Evolutionary conservation across 1,140 invertebrate species (phyloP), one percentile per base, ranked within the genome.

Genomic region (Bombus superbus): DNA sequence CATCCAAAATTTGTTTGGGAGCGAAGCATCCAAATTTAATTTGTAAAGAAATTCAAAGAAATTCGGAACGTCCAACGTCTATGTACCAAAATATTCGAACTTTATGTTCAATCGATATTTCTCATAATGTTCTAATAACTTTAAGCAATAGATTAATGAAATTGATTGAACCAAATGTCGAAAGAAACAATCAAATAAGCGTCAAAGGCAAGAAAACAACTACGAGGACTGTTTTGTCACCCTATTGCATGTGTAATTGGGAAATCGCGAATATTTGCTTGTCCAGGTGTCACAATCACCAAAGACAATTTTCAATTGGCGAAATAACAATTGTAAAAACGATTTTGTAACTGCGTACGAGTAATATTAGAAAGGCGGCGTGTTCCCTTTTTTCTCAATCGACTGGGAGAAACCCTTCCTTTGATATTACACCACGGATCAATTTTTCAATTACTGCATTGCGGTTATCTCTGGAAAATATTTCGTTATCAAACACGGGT

Each of bases 321-420:
- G 81, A 79, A 78, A 87, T 32, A 78, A 81, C 32, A 42, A 57
- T 83, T n/a, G 74, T 76, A 78, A 82, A 88, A 90, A 83, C 53
- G 76, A 53, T 76, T 83, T 69, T 32, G 72, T 62, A 77, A 89
- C 53, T 64, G 73, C 73, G 81, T 83, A 38, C 73, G 78, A 77
- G 81, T 81, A 69, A 85, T 40, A 53, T 79, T 86, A 89, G 81
- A 90, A 87, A 89, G 81, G 44, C 22, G 25, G 9, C 64, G 42
- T 18, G 62, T 44, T 78, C 28, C 10, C 38, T 13, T 62, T 68
- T 68, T 35, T 68, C 15, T 15, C 4, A n/a, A 62, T 53, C 28
- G 11, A 47, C 32, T 35, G 79, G 28, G 83, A 59, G 73, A 88
- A 76, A 88, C 74, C 44, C 40, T 18, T 47, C 44, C 40, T 18